Conservation (phyloP, 2,888 invertebrate species). For the Elmis aenea region DNA sequence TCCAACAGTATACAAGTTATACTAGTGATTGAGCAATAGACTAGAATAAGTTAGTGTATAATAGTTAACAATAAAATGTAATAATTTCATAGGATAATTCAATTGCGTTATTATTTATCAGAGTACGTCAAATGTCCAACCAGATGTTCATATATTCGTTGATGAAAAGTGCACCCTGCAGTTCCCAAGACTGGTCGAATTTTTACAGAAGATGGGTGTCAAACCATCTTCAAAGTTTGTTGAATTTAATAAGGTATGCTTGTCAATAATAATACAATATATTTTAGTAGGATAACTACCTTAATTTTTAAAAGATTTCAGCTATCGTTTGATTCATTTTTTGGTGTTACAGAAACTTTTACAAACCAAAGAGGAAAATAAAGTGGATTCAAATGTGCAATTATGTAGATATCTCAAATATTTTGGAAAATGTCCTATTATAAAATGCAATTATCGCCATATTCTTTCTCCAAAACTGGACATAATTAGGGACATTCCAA, state of each 20-base stretch:
- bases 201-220: conserved; percentile 49
- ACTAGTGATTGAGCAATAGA: too few species aligned
- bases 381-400: conserved; percentile 44
- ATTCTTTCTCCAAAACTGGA: conserved; percentile 53
- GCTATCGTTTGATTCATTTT: conserved; percentile 24
- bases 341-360: conserved; percentile 29
- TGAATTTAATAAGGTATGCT: conserved; percentile 29
- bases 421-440: conserved; percentile 60
- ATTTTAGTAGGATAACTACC: too few species aligned
- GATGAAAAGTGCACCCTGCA: conserved; percentile 57
- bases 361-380: conserved; percentile 44
- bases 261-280: conserved; percentile 2
- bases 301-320: too few species aligned
- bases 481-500: conserved; percentile 51
- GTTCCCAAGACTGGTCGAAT: conserved; percentile 56
- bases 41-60: too few species aligned
- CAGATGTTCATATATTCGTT: conserved; percentile 52
- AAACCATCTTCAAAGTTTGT: conserved; percentile 41
- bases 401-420: conserved; percentile 59
- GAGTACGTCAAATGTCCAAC: too few species aligned
- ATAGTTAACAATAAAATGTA: too few species aligned
- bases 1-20: too few species aligned
- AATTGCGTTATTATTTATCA: too few species aligned
- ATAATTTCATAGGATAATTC: too few species aligned
- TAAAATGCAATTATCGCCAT: conserved; percentile 59